Evolutionary conservation across 2,888 invertebrate species (phyloP), one percentile per base, ranked within the genome.

Genomic region (Andrena dorsata): DNA sequence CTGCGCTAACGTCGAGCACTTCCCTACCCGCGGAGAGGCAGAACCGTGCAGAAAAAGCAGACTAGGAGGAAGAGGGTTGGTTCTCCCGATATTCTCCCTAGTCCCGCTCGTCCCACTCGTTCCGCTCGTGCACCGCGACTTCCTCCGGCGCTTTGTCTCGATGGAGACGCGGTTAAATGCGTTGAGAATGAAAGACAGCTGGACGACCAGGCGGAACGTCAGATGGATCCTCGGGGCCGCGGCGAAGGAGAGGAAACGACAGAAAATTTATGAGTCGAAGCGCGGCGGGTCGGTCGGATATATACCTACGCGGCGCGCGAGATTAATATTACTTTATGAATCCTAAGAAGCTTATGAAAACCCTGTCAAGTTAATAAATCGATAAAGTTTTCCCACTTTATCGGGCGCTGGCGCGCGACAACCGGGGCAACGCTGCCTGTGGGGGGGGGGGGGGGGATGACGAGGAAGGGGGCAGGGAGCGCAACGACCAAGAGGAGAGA

Each of bases 301-400:
- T 87, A 86, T 88, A 89, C 82, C 75, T 79, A 76, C 84, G 80
- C 71, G 83, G 69, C 83, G 79, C 66, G 68, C 74, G 86, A 89
- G 88, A 89, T 89, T 89, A 89, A 89, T 89, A 89, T 86, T 88
- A 87, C 88, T 89, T 89, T 89, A 88, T 89, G 89, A 89, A 89
- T 89, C 86, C 88, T 89, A 89, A 89, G 88, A 86, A 89, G 88
- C 88, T 89, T 89, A 89, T 89, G 88, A 89, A 89, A 88, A 89
- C 86, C 85, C 90, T 86, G 87, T 87, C 87, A 84, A 87, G 88
- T 89, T 89, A 87, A 90, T 90, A 90, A 87, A 90, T 90, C 90
- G 89, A 90, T 90, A 90, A 90, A 90, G 89, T 90, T 90, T 87
- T 87, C 88, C 80, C 87, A 85, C 89, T 86, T 88, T 89, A 86